These are phyloP conservation scores for Holothuria scabra DNA, from an alignment of 53 echinoderm and acorn worm species.

Conservation along the genomic window DNA sequence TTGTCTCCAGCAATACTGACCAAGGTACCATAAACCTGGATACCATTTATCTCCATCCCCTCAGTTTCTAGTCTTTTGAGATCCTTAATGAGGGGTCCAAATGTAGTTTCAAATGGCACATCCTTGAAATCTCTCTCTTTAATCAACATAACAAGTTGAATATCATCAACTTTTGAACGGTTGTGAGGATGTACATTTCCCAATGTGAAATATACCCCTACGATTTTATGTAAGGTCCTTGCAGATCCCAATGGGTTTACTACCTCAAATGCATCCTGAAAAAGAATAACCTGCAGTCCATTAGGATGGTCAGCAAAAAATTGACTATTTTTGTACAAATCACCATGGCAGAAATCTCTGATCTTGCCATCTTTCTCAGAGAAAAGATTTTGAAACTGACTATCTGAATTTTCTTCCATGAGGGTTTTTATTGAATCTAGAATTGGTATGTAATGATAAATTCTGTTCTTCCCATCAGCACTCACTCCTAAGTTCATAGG, in stretches of 20 bases:
- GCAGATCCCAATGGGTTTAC: constrained; percentile 65
- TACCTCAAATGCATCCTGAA: constrained; percentile 68
- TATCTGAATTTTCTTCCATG: too few relatives aligned
- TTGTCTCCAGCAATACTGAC: constrained; percentile 61
- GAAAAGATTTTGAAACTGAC: too few relatives aligned
- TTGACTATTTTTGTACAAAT: constrained; percentile 39
- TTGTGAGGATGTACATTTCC: constrained; percentile 54
- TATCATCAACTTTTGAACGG: constrained; percentile 53
- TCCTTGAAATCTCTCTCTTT: constrained; percentile 55
- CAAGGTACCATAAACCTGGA: constrained; percentile 33
- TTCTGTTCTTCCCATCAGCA: too few relatives aligned
- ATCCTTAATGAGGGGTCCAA: constrained; percentile 45
- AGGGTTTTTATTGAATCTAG: too few relatives aligned
- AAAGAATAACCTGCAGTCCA: constrained; percentile 48
- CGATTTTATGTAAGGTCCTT: constrained; percentile 50
- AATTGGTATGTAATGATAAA: too few relatives aligned
- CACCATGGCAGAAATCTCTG: constrained; percentile 58
- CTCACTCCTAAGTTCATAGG: too few relatives aligned
- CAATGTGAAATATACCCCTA: constrained; percentile 58
- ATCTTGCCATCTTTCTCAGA: constrained; percentile 22
- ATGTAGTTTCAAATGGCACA: constrained; percentile 40
- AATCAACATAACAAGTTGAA: constrained; percentile 53
- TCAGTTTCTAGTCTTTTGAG: constrained; percentile 47
- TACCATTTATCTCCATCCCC: constrained; percentile 37
- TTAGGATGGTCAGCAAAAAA: constrained; percentile 25